Conservation (phyloP, 2,888 invertebrate species). For the Hoplodrina blanda region DNA sequence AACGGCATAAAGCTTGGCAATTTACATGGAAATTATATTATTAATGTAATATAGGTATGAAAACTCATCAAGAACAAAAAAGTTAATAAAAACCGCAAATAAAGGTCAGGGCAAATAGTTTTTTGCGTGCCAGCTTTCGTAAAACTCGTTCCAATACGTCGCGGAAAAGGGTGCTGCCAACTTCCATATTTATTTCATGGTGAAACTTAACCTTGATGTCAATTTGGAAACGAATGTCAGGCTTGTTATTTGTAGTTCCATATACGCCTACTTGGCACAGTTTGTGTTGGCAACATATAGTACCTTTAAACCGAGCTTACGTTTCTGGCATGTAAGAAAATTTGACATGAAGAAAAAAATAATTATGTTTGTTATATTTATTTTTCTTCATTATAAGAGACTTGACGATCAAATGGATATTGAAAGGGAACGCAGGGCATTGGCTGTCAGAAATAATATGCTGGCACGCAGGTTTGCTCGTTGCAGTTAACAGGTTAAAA, state of each 20-base stretch:
- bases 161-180: slow-evolving; percentile 14
- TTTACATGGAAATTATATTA: too few relatives aligned
- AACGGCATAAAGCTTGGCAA: too few relatives aligned
- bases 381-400: too few relatives aligned
- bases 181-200: slow-evolving; percentile 3
- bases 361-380: too few relatives aligned
- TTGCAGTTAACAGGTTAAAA: too few relatives aligned
- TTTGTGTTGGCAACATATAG: neutral
- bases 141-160: neutral
- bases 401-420: too few relatives aligned
- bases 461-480: too few relatives aligned
- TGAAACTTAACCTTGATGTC: slow-evolving; percentile 3
- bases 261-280: neutral
- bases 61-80: neutral
- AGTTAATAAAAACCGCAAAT: neutral
- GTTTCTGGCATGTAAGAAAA: neutral
- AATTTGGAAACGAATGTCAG: slow-evolving; percentile 16
- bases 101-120: slow-evolving; percentile 13
- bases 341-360: neutral
- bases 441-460: too few relatives aligned
- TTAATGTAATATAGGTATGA: too few relatives aligned
- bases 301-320: neutral
- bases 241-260: neutral
- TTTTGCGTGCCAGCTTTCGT: slow-evolving; percentile 16
- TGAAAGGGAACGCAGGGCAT: too few relatives aligned